phyloP scores from a whole-genome alignment of 2,113 vertebrate genomes.

The Syngnathus floridae region DNA sequence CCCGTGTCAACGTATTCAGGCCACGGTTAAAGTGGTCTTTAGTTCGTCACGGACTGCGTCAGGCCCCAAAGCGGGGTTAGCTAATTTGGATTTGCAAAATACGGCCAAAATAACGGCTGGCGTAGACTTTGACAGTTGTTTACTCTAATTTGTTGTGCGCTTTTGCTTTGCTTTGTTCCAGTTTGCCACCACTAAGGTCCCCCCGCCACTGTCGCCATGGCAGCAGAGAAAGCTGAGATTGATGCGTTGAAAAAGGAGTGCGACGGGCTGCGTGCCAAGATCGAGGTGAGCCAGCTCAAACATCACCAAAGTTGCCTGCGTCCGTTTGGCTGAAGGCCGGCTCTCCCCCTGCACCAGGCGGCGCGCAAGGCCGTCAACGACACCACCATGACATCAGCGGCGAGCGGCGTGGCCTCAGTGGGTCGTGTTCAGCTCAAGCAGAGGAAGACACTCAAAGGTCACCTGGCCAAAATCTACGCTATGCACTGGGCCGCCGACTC shows the following conservation, averaged over 20 bases:
- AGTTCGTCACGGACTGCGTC: background rate
- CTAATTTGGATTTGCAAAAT: background rate
- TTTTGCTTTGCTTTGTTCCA: slow-evolving; percentile 9
- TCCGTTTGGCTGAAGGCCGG: too few relatives aligned
- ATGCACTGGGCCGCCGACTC: slow-evolving; percentile 74
- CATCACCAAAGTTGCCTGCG: too few relatives aligned
- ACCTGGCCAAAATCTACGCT: slow-evolving; percentile 77
- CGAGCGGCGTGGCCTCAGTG: slow-evolving; percentile 46
- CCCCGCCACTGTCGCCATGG: slow-evolving; percentile 57
- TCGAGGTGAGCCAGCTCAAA: slow-evolving; percentile 59
- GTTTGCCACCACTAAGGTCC: slow-evolving; percentile 39
- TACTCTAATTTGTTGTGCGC: too few relatives aligned
- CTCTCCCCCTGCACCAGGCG: slow-evolving; percentile 42
- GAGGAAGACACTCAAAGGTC: slow-evolving; percentile 73
- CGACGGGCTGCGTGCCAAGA: slow-evolving; percentile 66
- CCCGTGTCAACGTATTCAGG: slow-evolving; percentile 17
- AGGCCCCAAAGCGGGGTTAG: background rate
- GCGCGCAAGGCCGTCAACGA: slow-evolving; percentile 68
- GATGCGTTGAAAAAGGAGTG: slow-evolving; percentile 73
- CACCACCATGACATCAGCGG: slow-evolving; percentile 46
- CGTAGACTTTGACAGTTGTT: too few relatives aligned
- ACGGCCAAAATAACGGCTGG: too few relatives aligned
- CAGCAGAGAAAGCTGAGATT: slow-evolving; percentile 70
- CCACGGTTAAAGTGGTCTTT: slow-evolving; percentile 3
- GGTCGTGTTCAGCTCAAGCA: slow-evolving; percentile 72